Conservation (phyloP, 2,888 invertebrate genomes). For the Leptarthrus brevirostris region DNA sequence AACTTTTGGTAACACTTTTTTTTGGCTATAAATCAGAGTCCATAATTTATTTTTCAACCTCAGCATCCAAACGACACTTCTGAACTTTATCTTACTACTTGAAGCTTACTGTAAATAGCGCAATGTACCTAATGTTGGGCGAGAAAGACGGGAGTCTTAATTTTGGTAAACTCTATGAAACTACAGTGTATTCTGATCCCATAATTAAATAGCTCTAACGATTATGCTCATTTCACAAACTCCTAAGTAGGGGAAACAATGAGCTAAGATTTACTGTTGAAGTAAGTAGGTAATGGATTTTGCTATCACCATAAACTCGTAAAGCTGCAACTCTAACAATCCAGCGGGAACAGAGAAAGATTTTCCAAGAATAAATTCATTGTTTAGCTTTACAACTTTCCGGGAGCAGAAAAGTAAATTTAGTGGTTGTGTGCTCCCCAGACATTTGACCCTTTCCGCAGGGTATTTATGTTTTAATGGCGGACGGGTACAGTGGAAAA, state of each 20-base stretch:
- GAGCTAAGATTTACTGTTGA: constrained; percentile 31
- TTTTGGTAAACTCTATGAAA: constrained; percentile 24
- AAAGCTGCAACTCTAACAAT: neutral
- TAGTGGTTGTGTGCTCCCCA: constrained; percentile 38
- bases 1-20: too few species aligned
- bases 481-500: constrained; percentile 39
- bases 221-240: constrained; percentile 41
- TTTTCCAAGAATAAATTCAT: constrained; percentile 46
- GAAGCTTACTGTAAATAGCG: too few species aligned
- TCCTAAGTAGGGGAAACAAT: constrained; percentile 34
- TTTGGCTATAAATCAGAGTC: too few species aligned
- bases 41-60: too few species aligned
- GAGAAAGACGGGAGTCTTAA: neutral
- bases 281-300: constrained; percentile 41
- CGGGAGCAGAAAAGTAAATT: constrained; percentile 44
- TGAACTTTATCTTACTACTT: too few species aligned
- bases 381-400: constrained; percentile 47
- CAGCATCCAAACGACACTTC: too few species aligned
- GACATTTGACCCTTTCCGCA: constrained; percentile 47
- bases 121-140: too few species aligned
- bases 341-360: constrained; percentile 23
- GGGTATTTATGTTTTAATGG: constrained; percentile 48
- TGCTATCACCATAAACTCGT: constrained; percentile 33
- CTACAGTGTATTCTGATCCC: constrained; percentile 18
- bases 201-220: constrained; percentile 36